Evolutionary conservation across 2,888 invertebrate species (phyloP), one percentile per base, ranked within the genome.

Genomic region (Drosophila histrio): DNA sequence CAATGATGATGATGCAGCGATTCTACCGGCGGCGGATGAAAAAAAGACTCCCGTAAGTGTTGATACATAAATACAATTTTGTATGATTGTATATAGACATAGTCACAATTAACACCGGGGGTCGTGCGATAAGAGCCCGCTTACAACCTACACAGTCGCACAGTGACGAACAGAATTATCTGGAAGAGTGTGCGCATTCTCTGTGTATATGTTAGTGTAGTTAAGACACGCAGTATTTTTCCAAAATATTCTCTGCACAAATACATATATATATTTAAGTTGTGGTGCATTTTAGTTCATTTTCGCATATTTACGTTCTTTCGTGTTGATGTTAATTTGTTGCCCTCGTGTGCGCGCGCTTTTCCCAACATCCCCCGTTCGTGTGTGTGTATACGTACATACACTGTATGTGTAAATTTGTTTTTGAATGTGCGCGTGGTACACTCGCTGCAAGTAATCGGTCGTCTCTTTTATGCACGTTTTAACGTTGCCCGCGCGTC

Each of bases 31-130:
- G 28, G 49, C 34, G 32, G 89, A 87, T 58, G 88, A 77, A 49
- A 89, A 85, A 68, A 89, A 90, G 69, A 87, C 90, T 66, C 89
- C 90, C 69, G 90, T 90, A 88, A 90, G 89, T 89, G 57, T 64
- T 59, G 38, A 38, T 50, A 69, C 24, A 44, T 30, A 30, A 63
- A 60, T 41, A 15, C 32, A 39, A 26, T 22, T 24, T 46, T 50
- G 26, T 17, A 32, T 41, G 11, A 15, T 15, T 44, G 44, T 38
- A 15, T 32, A 36, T 67, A 41, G 49, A 26, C 30, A 22, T 68
- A 53, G 75, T 71, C 69, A 76, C 73, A 88, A 89, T 88, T 89
- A 89, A 79, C 89, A 80, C 57, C 78, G 66, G 75, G 75, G 83
- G 76, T 75, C 72, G 75, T 74, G 88, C 79, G 89, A 89, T 90